Base-by-base conservation (phyloP, 1,140 invertebrate species). In the Notospermus geniculatus region DNA sequence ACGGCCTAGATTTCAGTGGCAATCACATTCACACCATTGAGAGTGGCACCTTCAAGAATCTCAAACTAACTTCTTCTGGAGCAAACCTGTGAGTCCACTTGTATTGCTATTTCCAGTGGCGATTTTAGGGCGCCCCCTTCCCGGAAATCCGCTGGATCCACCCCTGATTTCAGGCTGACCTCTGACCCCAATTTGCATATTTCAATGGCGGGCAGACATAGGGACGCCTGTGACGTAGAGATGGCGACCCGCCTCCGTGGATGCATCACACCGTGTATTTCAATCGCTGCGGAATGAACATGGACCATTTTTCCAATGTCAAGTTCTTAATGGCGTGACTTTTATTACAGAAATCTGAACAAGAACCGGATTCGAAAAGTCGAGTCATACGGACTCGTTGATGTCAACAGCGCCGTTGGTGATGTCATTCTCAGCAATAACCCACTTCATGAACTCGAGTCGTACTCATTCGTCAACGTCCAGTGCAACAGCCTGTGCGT, bases 291-390 rank as follows among this genome's bases (percentile, higher is more conserved):
- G n/a, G n/a, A n/a, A n/a, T n/a, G n/a, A n/a, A n/a, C n/a, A n/a
- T n/a, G n/a, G n/a, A n/a, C n/a, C n/a, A n/a, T n/a, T n/a, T n/a
- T n/a, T n/a, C n/a, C n/a, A n/a, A n/a, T n/a, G n/a, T n/a, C n/a
- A n/a, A n/a, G n/a, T n/a, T n/a, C n/a, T n/a, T n/a, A n/a, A n/a
- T n/a, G n/a, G n/a, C n/a, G n/a, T n/a, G n/a, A n/a, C n/a, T 50
- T 11, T 59, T 53, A 56, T 59, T 60, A 27, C 29, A 68, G 70
- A 15, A 46, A 27, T 36, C 53, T 71, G 5, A 25, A 29, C 2
- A 66, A 68, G 30, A 70, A 70, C 60, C 56, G 67, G 56, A 68
- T 72, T 11, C 66, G 65, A 23, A 57, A 43, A 5, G 66, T 72
- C 17, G 52, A 60, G 11, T 56, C 59, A 7, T 53, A 63, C 27